Evolutionary conservation across 2,888 invertebrate genomes (phyloP), one percentile per base, ranked within the genome.

Genomic region (Glyphotaelius pellucidus): DNA sequence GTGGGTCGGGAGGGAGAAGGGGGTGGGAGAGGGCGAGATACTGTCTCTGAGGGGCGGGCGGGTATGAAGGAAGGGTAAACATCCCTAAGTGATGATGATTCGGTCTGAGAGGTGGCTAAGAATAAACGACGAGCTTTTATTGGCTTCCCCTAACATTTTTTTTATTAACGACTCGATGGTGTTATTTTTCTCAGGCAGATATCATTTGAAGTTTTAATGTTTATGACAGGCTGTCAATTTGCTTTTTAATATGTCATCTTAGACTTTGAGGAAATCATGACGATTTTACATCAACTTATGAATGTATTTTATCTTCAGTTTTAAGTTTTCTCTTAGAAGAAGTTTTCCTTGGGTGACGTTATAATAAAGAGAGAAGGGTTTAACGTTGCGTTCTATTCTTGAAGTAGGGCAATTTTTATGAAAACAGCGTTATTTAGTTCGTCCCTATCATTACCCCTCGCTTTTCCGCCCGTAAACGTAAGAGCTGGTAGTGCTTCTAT

Each of bases 71-170:
- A 87, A 87, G 83, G 91, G 85, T 90, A 86, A 92, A 92, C 90
- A 92, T 80, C 80, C 85, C 47, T 90, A 91, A 90, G 92, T 92
- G 92, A 92, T 90, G 92, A 38, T 92, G 90, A 92, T 92, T 90
- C 87, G 87, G 47, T 87, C 92, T 42, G 90, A 92, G 85, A 92
- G 92, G 92, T 92, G 90, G 90, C 80, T 86, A 67, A 90, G 86
- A 86, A 86, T 81, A 35, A 35, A 30, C 84, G 90, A 84, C 67
- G 31, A 80, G 38, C 81, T 90, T 84, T 84, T 90, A 90, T 84
- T 84, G 90, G 90, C 90, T 30, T 90, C 90, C 83, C 80, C 42
- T 89, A 79, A 80, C 31, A 80, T 25, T 32, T 79, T 88, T 67
- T 89, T 79, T 80, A 35, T 89, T 89, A 80, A 42, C 88, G 79